Evolutionary conservation across 2,113 vertebrate genomes (phyloP).

Genomic region (Malurus melanocephalus): DNA sequence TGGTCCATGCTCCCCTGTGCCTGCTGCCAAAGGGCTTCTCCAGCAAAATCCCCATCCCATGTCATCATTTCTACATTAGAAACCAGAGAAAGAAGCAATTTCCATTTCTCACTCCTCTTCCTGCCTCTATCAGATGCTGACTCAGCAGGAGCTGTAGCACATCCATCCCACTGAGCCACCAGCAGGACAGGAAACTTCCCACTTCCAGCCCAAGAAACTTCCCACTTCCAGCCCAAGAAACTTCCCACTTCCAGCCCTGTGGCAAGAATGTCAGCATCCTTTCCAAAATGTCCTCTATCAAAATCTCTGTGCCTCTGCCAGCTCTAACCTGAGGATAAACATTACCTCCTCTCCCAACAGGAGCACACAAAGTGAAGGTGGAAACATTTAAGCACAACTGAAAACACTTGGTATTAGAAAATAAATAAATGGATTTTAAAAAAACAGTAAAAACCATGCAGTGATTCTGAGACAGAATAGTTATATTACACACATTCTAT

Average conservation of each 20-base stretch:
- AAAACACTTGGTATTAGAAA: background rate
- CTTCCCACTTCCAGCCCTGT: background rate
- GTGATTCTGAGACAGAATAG: background rate
- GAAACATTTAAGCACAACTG: background rate
- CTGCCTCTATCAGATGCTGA: background rate
- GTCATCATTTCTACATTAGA: background rate
- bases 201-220: no score
- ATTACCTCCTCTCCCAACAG: background rate
- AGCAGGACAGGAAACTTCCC: background rate
- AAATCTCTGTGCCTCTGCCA: background rate
- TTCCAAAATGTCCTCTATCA: background rate
- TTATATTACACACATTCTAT: background rate
- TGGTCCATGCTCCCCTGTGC: background rate
- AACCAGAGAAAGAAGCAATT: background rate
- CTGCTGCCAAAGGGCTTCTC: background rate
- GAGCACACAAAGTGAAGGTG: background rate
- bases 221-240: background rate
- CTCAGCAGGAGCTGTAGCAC: background rate
- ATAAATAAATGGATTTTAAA: background rate
- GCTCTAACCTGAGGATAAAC: background rate
- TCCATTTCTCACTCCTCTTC: background rate
- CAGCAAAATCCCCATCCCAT: background rate
- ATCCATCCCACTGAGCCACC: background rate
- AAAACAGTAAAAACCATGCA: background rate
- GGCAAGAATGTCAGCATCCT: accelerated